Evolutionary conservation across 2,797 vertebrate species (phyloP).

Genomic region (Alca torda): DNA sequence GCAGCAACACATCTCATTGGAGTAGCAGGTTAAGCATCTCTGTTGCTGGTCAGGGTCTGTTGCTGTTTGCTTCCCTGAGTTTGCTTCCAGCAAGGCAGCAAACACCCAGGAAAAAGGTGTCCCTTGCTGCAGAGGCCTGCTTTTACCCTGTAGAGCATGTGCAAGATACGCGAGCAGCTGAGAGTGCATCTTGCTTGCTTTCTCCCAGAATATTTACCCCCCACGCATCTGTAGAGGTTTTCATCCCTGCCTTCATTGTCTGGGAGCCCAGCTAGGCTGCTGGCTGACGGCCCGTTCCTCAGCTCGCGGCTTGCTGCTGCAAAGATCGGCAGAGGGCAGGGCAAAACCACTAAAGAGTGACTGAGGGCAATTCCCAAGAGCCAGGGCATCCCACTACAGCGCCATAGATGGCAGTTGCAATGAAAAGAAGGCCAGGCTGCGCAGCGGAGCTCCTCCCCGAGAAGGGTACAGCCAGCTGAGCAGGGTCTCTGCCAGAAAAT

Average conservation of each 20-base stretch:
- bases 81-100: background rate
- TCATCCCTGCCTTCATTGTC: background rate
- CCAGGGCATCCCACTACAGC: no score
- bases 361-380: background rate
- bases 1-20: background rate
- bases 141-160: background rate
- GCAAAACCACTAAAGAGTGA: background rate
- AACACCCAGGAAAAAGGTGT: background rate
- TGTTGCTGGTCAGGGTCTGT: background rate
- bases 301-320: background rate
- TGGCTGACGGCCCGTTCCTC: background rate
- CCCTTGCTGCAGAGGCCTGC: background rate
- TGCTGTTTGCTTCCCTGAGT: background rate
- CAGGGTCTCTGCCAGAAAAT: background rate
- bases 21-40: background rate
- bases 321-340: slow-evolving; percentile 36
- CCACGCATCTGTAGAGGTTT: background rate
- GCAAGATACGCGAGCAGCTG: background rate
- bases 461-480: background rate
- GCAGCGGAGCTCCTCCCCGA: fast-evolving
- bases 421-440: background rate
- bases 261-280: background rate
- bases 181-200: background rate
- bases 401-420: fast-evolving
- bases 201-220: background rate